These are phyloP conservation scores for Patiria pectinifera DNA, from an alignment of 53 echinoderm and acorn worm species.

Conservation along the genomic window DNA sequence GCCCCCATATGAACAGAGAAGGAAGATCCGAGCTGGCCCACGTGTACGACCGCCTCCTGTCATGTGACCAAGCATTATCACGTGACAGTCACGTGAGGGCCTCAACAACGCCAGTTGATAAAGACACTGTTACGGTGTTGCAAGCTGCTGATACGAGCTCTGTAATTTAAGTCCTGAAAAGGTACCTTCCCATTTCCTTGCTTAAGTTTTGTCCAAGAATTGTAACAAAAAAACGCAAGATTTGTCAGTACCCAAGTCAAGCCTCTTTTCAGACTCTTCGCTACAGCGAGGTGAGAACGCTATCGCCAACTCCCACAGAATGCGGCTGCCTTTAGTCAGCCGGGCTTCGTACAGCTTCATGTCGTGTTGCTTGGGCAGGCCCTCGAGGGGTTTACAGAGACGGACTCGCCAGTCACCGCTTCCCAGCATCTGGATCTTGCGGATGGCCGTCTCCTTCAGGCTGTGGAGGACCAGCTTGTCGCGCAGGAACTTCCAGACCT, in stretches of 20 bases:
- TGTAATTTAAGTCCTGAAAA: too few species aligned
- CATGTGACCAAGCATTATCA: too few species aligned
- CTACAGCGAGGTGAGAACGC: slow-evolving; percentile 75
- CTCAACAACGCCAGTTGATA: too few species aligned
- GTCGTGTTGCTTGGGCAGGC: slow-evolving; percentile 52
- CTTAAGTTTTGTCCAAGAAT: too few species aligned
- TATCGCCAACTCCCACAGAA: slow-evolving; percentile 73
- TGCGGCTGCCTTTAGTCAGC: slow-evolving; percentile 67
- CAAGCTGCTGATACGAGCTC: too few species aligned
- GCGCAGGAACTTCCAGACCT: slow-evolving; percentile 70
- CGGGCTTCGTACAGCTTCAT: slow-evolving; percentile 73
- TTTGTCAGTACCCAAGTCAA: slow-evolving; percentile 36
- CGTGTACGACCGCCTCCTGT: too few species aligned
- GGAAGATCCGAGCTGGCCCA: too few species aligned
- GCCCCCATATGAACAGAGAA: too few species aligned
- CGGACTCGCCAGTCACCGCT: slow-evolving; percentile 56
- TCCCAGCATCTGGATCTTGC: slow-evolving; percentile 69
- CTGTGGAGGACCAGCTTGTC: slow-evolving; percentile 61
- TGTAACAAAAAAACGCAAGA: neutral
- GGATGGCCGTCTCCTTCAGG: slow-evolving; percentile 59
- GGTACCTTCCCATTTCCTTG: too few species aligned
- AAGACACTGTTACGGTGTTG: too few species aligned
- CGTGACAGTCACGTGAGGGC: too few species aligned
- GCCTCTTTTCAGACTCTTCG: slow-evolving; percentile 65
- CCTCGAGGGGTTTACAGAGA: slow-evolving; percentile 60